Conservation (phyloP, 2,113 vertebrate genomes). For the Neogobius melanostomus region DNA sequence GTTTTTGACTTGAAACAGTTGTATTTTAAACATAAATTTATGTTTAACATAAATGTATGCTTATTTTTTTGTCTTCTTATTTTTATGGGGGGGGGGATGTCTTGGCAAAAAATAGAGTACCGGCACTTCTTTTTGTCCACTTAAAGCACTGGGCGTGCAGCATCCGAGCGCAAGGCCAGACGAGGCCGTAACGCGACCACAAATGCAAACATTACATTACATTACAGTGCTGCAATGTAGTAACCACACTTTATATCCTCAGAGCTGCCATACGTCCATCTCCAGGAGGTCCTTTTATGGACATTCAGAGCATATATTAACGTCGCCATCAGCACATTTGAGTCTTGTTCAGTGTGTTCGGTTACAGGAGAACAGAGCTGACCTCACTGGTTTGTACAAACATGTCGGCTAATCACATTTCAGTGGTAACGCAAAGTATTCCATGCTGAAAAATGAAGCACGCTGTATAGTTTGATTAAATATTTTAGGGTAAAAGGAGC, state of each 20-base stretch:
- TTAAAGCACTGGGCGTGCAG: neutral
- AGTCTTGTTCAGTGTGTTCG: neutral
- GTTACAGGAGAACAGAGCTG: neutral
- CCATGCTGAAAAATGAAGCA: neutral
- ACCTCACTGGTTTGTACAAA: neutral
- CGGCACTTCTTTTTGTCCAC: neutral
- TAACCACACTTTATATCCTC: neutral
- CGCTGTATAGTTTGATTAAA: too few relatives aligned
- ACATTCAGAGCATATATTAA: neutral
- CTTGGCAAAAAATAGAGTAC: neutral
- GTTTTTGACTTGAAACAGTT: too few relatives aligned
- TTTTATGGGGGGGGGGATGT: too few relatives aligned
- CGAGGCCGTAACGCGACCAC: neutral
- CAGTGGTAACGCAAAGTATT: neutral
- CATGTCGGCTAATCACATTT: neutral
- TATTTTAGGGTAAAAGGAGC: neutral
- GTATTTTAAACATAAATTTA: too few relatives aligned
- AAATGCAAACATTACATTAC: neutral
- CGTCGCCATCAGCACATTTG: neutral
- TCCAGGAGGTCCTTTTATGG: constrained; percentile 6
- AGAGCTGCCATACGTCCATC: neutral
- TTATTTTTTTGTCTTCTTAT: too few relatives aligned
- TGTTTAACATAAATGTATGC: too few relatives aligned
- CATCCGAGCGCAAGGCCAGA: neutral
- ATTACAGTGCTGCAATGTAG: neutral